Percentiles rank a stretch among this genome's conserved stretches.
These are phyloP conservation scores for Sialia sialis DNA, from an alignment of 2,113 vertebrate genomes.

Conservation along the genomic window DNA sequence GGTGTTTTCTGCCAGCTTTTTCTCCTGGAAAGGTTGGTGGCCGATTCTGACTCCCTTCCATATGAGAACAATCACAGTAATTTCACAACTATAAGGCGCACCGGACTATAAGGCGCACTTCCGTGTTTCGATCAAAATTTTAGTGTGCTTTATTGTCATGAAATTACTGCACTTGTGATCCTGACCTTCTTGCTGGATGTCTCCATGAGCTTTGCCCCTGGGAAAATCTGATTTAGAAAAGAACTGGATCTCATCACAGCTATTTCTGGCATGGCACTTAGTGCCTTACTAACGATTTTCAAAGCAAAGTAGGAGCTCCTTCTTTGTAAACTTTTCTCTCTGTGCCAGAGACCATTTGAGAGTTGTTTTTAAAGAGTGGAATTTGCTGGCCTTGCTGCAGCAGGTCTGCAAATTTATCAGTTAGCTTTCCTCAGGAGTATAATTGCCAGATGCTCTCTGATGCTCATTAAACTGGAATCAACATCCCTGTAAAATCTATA, in stretches of 20 bases:
- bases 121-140: no score
- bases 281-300: not conserved
- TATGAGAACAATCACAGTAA: not conserved
- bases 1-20: not conserved
- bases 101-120: no score
- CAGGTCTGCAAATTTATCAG: conserved; percentile 8
- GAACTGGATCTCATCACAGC: not conserved
- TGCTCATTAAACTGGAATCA: conserved; percentile 40
- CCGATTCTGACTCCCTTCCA: not conserved
- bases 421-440: not conserved
- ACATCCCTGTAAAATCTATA: conserved; percentile 21
- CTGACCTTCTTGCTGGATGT: not conserved
- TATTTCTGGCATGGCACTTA: not conserved
- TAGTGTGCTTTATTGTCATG: no score
- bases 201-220: not conserved
- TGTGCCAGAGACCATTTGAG: not conserved
- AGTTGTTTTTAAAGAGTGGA: not conserved
- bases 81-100: no score
- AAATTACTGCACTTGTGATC: no score
- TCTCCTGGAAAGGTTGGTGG: not conserved
- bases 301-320: not conserved
- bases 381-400: not conserved
- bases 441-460: conserved; percentile 55
- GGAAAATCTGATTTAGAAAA: not conserved
- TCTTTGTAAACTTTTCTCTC: not conserved